A percentile compares a stretch with the other conserved stretches of the same genome.
phyloP scores from a whole-genome alignment of 2,113 vertebrate genomes.

The Poecilia latipinna region DNA sequence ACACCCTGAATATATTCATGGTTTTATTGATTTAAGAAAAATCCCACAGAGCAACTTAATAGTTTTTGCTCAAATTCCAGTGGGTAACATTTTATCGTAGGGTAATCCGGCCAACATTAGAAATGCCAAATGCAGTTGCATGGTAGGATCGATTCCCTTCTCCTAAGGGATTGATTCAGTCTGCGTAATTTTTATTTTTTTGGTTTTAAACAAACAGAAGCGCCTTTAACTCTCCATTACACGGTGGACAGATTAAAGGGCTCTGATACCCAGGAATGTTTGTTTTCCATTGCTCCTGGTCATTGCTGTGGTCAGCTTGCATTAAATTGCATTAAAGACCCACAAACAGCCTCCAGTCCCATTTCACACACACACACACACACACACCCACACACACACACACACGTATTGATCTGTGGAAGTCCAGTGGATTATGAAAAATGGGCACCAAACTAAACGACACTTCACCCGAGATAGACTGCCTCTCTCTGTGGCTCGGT shows the following conservation, averaged over 20 bases:
- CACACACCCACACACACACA: background rate
- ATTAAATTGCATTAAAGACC: conserved; percentile 63
- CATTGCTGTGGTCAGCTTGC: conserved; percentile 62
- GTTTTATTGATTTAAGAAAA: no score
- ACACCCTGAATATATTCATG: no score
- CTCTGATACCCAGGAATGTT: conserved; percentile 37
- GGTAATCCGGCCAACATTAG: background rate
- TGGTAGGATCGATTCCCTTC: background rate
- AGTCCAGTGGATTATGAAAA: conserved; percentile 67
- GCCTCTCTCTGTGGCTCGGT: conserved; percentile 24
- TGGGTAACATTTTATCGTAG: background rate
- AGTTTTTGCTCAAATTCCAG: background rate
- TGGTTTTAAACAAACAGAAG: conserved; percentile 24
- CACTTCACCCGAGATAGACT: conserved; percentile 65
- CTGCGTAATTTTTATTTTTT: background rate
- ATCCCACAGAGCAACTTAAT: background rate
- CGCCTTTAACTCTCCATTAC: conserved; percentile 34
- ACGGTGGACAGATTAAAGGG: conserved; percentile 27
- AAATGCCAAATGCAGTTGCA: background rate
- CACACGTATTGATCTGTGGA: conserved; percentile 57
- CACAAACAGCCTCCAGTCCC: conserved; percentile 42
- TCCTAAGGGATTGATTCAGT: background rate
- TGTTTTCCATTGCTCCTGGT: conserved; percentile 45
- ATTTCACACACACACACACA: background rate
- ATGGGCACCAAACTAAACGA: conserved; percentile 59